These are phyloP conservation scores for Brachionus rotundiformis DNA, from an alignment of 1,140 invertebrate species.

Conservation along the genomic window DNA sequence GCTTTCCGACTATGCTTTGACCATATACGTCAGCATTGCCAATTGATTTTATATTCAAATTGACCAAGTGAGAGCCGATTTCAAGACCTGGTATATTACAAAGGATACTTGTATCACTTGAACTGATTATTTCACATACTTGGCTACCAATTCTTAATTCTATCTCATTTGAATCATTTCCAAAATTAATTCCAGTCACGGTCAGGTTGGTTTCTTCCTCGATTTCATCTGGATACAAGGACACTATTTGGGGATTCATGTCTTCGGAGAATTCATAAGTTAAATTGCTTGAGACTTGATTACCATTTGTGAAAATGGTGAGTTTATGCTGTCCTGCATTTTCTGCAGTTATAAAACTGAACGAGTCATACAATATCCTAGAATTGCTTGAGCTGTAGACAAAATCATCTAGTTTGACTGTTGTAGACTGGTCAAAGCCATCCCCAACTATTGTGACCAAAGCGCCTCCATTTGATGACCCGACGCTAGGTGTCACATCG, in stretches of 20 bases:
- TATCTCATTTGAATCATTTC: neutral
- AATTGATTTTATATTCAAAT: neutral
- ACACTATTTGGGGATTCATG: neutral
- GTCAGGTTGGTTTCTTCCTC: neutral
- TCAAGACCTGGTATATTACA: neutral
- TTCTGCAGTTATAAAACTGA: neutral
- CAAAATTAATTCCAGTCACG: neutral
- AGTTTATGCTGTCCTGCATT: neutral
- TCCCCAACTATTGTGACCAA: conserved; percentile 55
- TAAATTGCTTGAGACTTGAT: too few species aligned
- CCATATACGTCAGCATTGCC: neutral
- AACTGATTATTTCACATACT: conserved; percentile 31
- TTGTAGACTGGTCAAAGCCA: conserved; percentile 54
- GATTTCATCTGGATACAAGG: neutral
- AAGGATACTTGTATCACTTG: conserved; percentile 50
- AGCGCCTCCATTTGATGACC: conserved; percentile 53
- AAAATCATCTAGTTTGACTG: conserved; percentile 54
- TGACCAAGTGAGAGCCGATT: neutral
- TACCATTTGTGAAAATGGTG: neutral
- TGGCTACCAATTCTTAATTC: conserved; percentile 53
- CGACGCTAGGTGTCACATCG: neutral
- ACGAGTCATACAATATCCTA: neutral
- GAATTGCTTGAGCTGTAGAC: conserved; percentile 51
- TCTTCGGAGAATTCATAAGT: neutral
- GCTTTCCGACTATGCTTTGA: neutral